A percentile compares a stretch with the other conserved stretches of the same genome.
These are phyloP conservation scores for Ellobium chinense DNA, from an alignment of 2,888 invertebrate genomes.

Conservation along the genomic window DNA sequence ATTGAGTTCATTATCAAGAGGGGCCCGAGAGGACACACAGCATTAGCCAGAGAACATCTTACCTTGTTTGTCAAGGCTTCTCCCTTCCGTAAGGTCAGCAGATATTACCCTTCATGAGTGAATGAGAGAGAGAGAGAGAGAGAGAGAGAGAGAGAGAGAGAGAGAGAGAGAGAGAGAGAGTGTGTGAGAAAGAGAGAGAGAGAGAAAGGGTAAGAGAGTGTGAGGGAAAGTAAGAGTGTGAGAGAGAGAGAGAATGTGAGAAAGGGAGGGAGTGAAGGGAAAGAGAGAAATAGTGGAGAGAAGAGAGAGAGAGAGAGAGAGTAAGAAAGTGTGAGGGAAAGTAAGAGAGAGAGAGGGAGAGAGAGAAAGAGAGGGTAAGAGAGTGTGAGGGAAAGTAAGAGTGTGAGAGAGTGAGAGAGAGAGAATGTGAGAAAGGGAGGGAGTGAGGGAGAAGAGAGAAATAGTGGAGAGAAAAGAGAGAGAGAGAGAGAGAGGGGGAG, in stretches of 20 bases:
- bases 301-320: neutral
- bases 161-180: neutral
- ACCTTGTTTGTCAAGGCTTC: no score
- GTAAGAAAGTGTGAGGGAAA: neutral
- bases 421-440: neutral
- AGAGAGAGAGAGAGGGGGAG: neutral
- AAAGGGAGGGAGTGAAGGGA: neutral
- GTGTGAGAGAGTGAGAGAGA: neutral
- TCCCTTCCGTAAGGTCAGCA: no score
- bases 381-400: neutral
- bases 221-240: neutral
- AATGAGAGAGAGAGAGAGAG: constrained; percentile 14
- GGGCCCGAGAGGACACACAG: no score
- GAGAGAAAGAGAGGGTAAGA: neutral
- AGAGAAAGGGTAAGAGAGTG: neutral
- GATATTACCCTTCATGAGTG: neutral
- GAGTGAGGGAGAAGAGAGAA: neutral
- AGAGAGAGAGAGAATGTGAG: neutral
- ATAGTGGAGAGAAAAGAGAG: neutral
- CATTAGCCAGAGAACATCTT: no score
- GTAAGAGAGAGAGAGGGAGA: neutral
- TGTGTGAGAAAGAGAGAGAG: neutral
- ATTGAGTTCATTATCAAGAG: no score
- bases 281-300: neutral
- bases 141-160: neutral